Evolutionary conservation across 2,113 vertebrate genomes (phyloP).

Genomic region (Neotoma lepida): DNA sequence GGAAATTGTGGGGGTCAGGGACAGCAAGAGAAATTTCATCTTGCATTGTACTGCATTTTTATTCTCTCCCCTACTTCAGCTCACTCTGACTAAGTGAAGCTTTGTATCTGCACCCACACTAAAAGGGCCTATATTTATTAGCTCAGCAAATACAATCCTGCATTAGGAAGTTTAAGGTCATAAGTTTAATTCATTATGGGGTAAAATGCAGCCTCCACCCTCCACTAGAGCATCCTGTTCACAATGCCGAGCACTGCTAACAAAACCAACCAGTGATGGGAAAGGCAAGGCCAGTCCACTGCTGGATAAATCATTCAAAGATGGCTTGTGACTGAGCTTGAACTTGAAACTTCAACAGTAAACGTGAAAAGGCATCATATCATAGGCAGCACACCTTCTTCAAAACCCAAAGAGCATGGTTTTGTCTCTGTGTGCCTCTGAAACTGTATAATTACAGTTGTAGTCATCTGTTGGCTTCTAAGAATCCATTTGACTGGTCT

Average conservation of each 20-base stretch:
- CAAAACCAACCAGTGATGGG: neutral
- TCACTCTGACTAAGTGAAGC: neutral
- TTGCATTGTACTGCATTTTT: neutral
- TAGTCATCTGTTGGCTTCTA: slow-evolving; percentile 27
- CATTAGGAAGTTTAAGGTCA: neutral
- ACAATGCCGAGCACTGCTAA: neutral
- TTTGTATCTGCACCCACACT: neutral
- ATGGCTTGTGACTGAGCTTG: slow-evolving; percentile 8
- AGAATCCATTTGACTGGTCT: neutral
- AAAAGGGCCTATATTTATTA: neutral
- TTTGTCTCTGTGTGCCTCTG: neutral
- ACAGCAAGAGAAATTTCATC: neutral
- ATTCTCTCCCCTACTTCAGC: neutral
- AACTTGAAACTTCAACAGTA: slow-evolving; percentile 49
- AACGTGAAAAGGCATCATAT: neutral
- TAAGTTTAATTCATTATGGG: neutral
- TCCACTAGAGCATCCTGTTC: neutral
- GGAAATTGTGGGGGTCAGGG: neutral
- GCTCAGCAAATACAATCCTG: neutral
- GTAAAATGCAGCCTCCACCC: neutral
- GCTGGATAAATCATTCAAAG: slow-evolving; percentile 50
- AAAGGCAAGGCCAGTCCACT: neutral
- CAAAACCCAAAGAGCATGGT: neutral
- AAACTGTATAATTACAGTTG: neutral
- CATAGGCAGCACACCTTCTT: neutral